A percentile compares a stretch with the other conserved stretches of the same genome.
Conservation (phyloP, 2,113 vertebrate species). For the Erinaceus europaeus region DNA sequence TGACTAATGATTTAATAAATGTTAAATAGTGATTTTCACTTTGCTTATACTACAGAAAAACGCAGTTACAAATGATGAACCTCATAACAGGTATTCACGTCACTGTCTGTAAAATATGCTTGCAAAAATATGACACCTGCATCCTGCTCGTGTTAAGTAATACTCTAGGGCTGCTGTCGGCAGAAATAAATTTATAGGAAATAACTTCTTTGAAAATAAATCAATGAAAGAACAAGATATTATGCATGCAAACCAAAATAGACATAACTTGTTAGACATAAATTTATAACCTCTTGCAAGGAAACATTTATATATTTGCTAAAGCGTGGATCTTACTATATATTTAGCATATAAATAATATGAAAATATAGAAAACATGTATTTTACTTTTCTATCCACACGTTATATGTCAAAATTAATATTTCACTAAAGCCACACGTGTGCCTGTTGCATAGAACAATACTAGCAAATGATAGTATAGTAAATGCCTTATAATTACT, state of each 20-base stretch:
- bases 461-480: too few species aligned
- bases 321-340: too few species aligned
- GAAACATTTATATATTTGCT: too few species aligned
- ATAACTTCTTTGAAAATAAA: not conserved
- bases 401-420: too few species aligned
- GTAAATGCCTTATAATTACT: too few species aligned
- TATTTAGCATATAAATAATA: too few species aligned
- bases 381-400: too few species aligned
- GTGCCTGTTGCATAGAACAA: too few species aligned
- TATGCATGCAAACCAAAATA: not conserved
- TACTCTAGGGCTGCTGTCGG: not conserved
- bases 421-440: too few species aligned
- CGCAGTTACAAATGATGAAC: not conserved
- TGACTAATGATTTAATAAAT: constrained; percentile 1
- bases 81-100: not conserved
- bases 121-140: not conserved
- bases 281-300: not conserved
- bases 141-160: not conserved
- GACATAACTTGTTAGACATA: not conserved
- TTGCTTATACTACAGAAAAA: not conserved
- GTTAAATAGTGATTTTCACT: not conserved
- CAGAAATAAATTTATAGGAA: not conserved
- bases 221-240: not conserved
- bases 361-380: too few species aligned
- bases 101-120: not conserved